These are phyloP conservation scores for Macrosoma leucophasiata DNA, from an alignment of 2,888 invertebrate genomes.

Conservation along the genomic window DNA sequence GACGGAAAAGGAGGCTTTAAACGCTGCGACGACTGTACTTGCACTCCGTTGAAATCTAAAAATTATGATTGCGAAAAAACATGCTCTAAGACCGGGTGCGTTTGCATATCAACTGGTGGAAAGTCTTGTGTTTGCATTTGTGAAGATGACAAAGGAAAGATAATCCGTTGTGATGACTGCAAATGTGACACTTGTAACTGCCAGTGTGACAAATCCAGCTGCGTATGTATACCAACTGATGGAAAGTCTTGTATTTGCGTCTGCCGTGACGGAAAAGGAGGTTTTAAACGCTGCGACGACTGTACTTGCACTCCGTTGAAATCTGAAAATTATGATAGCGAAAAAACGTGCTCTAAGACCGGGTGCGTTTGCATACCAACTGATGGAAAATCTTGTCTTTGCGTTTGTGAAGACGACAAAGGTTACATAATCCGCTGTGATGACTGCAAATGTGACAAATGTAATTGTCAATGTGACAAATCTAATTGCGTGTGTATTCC, in stretches of 20 bases:
- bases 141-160: constrained; percentile 26
- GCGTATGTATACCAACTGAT: constrained; percentile 15
- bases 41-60: constrained; percentile 7
- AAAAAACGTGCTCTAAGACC: too few relatives aligned
- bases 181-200: constrained; percentile 24
- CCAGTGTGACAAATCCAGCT: constrained; percentile 24
- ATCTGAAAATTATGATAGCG: too few relatives aligned
- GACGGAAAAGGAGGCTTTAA: constrained; percentile 26
- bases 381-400: constrained; percentile 32
- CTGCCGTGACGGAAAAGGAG: constrained; percentile 13
- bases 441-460: constrained; percentile 26
- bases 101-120: constrained; percentile 29
- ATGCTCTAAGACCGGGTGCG: constrained; percentile 33
- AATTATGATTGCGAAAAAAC: constrained; percentile 14
- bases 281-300: constrained; percentile 14
- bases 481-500: constrained; percentile 25
- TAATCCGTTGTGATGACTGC: constrained; percentile 30
- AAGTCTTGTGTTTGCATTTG: constrained; percentile 31
- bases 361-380: constrained; percentile 39
- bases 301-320: constrained; percentile 10
- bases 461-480: constrained; percentile 3
- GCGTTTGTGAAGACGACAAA: constrained; percentile 31
- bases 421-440: constrained; percentile 29
- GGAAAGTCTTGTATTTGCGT: constrained; percentile 18
- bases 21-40: constrained; percentile 29